Percentiles rank a stretch among this genome's conserved stretches.
Evolutionary conservation across 2,888 invertebrate species (phyloP).

Genomic region (Orgyia antiqua): DNA sequence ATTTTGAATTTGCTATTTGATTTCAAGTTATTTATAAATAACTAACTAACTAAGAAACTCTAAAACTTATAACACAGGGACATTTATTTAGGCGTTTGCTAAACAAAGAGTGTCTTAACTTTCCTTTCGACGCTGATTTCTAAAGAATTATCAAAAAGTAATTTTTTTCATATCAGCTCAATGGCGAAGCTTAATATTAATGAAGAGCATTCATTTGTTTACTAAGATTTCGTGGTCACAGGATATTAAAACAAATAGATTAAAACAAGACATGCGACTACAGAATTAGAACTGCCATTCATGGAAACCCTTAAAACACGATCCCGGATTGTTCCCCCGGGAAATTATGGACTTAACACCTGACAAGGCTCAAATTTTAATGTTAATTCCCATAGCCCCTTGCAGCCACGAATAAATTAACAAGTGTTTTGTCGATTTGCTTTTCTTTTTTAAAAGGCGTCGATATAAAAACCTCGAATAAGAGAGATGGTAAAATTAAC

Average conservation of each 20-base stretch:
- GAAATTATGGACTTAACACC: slow-evolving; percentile 78
- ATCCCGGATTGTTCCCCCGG: slow-evolving; percentile 68
- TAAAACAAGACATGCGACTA: slow-evolving; percentile 35
- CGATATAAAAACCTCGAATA: slow-evolving; percentile 4
- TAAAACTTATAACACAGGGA: no score
- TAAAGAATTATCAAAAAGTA: no score
- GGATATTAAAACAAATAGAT: slow-evolving; percentile 10
- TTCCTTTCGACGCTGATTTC: no score
- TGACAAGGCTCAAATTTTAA: slow-evolving; percentile 76
- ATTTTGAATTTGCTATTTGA: no score
- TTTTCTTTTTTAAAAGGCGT: slow-evolving; percentile 31
- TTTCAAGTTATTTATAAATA: no score
- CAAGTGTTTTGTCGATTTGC: slow-evolving; percentile 48
- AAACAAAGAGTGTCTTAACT: no score
- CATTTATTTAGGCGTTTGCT: no score
- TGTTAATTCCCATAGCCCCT: slow-evolving; percentile 50
- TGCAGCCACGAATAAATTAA: slow-evolving; percentile 67
- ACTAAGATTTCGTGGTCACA: slow-evolving; percentile 41
- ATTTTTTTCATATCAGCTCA: no score
- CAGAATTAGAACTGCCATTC: slow-evolving; percentile 65
- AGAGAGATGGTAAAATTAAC: no score
- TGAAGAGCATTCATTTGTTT: no score
- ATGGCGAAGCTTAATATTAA: no score
- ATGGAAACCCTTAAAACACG: slow-evolving; percentile 71
- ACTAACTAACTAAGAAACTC: no score